Base-by-base conservation (phyloP, 2,113 vertebrate genomes). In the Tamias sibiricus region DNA sequence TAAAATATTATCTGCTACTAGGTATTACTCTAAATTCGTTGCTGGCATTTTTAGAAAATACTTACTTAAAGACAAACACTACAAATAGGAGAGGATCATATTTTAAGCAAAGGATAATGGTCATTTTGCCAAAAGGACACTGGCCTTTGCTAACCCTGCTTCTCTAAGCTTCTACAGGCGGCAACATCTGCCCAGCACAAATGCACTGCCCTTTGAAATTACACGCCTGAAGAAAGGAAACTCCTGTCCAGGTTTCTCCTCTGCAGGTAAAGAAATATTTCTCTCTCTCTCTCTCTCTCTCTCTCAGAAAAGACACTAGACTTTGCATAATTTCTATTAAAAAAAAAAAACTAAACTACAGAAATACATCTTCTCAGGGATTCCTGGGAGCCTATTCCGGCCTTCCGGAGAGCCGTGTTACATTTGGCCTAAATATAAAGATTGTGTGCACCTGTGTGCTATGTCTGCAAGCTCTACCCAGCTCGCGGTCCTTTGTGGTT, bases 371-470 rank as follows among this genome's bases (percentile, higher is more conserved):
- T 97, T 98, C 98, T 97, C 97, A 94, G 98, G 98, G 98, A 98
- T 98, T 97, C 98, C 98, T 97, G 97, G 54, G 97, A 98, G 98
- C 97, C 98, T 97, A 98, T 96, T 96, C 94, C 80, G 96, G 98
- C 93, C 98, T 98, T 98, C 96, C 97, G 94, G 98, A 96, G 95
- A 97, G 98, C 97, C 96, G 94, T 92, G 89, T 98, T 97, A 97
- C 98, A 98, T 96, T 97, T 98, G 98, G 98, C 97, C 98, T 98
- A 98, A 98, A 99, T 98, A 98, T 90, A 98, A 98, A 98, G 97
- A 95, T 98, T 97, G 97, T 97, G 96, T 98, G 98, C 98, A 99
- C 98, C 98, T 99, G 98, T 98, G 98, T 98, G 93, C 97, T 95
- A 87, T 59, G 96, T 95, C 98, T 97, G 96, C 94, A 52, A 76